These are phyloP conservation scores for Xiphydria camelus DNA, from an alignment of 2,888 invertebrate genomes.

Conservation along the genomic window DNA sequence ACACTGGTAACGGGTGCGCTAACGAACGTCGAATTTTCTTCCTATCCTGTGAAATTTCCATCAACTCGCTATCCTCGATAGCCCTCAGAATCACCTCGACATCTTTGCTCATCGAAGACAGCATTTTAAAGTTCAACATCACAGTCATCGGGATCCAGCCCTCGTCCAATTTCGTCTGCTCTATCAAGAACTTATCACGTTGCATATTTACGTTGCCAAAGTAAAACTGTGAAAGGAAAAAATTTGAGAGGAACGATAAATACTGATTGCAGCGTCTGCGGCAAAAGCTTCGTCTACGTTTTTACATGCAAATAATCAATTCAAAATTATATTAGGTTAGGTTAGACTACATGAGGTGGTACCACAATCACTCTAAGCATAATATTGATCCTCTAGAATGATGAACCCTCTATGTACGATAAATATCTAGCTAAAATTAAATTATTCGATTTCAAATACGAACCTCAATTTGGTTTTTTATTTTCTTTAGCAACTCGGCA, in stretches of 20 bases:
- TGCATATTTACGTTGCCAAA: conserved; percentile 92
- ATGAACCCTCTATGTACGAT: not conserved
- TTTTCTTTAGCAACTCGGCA: conserved; percentile 35
- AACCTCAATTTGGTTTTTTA: conserved; percentile 44
- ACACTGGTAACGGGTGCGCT: conserved; percentile 78
- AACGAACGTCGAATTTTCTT: conserved; percentile 76
- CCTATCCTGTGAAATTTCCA: conserved; percentile 68
- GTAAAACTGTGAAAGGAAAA: no score
- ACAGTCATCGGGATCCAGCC: conserved; percentile 89
- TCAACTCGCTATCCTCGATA: conserved; percentile 69
- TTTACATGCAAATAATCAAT: no score
- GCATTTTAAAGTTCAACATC: conserved; percentile 86
- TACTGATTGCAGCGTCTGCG: no score
- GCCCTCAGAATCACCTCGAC: conserved; percentile 72
- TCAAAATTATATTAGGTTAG: no score
- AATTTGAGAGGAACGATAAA: no score
- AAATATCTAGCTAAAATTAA: not conserved
- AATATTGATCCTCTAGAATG: not conserved
- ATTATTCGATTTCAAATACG: not conserved
- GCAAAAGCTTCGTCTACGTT: no score
- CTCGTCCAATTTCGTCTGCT: conserved; percentile 81
- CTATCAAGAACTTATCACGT: conserved; percentile 90
- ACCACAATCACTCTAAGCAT: not conserved
- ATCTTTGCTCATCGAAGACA: conserved; percentile 74
- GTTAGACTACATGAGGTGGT: no score